Conservation (phyloP, 37 sponge, comb jelly and placozoan species). For the Aphrocallistes beatrix region DNA sequence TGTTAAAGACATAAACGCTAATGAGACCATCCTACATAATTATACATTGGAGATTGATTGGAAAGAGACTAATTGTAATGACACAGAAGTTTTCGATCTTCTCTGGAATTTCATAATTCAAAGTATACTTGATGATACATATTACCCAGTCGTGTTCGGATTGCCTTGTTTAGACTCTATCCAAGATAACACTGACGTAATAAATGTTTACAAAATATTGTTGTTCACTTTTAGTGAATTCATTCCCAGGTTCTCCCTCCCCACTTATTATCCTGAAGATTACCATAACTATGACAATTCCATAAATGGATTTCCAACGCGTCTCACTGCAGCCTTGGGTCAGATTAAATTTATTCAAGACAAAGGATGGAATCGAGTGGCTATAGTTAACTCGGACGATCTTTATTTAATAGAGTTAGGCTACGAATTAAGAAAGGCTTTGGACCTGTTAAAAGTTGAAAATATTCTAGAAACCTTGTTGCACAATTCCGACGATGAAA, state of each 20-base stretch:
- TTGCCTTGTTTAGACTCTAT: background rate
- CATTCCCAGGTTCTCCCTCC: background rate
- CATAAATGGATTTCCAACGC: background rate
- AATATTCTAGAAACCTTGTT: background rate
- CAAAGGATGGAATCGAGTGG: background rate
- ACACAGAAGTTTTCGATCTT: background rate
- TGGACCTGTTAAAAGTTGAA: background rate
- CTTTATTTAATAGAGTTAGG: background rate
- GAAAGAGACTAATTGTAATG: background rate
- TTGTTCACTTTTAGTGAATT: background rate
- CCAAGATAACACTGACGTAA: background rate
- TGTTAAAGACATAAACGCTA: background rate
- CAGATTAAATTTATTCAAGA: background rate
- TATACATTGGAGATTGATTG: background rate
- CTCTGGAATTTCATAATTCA: background rate
- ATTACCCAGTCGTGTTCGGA: background rate
- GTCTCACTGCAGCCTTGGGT: background rate
- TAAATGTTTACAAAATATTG: background rate
- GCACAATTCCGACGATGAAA: background rate
- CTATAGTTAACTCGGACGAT: background rate
- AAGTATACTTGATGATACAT: too few species aligned
- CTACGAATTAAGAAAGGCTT: background rate
- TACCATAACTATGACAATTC: background rate
- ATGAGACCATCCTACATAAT: background rate
- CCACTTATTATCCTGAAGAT: too few species aligned